Evolutionary conservation across 1,140 invertebrate genomes (phyloP).

Genomic region (Mylabris phalerata): DNA sequence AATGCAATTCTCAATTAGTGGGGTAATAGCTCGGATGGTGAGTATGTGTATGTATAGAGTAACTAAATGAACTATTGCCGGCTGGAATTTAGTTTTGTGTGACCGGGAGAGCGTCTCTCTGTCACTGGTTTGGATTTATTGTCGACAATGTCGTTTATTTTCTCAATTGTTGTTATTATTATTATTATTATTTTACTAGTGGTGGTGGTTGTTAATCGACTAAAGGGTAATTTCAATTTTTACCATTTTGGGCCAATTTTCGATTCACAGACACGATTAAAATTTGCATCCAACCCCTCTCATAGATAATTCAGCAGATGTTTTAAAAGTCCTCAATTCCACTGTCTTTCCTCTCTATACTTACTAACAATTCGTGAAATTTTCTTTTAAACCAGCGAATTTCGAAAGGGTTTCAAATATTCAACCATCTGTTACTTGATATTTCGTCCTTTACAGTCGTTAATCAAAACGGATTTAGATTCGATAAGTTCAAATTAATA

Average conservation of each 20-base stretch:
- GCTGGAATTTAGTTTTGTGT: constrained; percentile 38
- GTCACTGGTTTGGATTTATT: constrained; percentile 29
- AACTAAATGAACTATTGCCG: constrained; percentile 37
- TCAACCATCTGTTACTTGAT: constrained; percentile 12
- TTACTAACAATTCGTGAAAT: not conserved
- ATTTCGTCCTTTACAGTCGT: constrained; percentile 1
- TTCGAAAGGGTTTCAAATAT: constrained; percentile 6
- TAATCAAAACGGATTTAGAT: constrained; percentile 6
- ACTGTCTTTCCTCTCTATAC: not conserved
- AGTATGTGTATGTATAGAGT: constrained; percentile 5
- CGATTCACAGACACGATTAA: too few relatives aligned
- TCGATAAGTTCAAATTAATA: too few relatives aligned
- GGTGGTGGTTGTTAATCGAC: too few relatives aligned
- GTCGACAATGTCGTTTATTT: constrained; percentile 19
- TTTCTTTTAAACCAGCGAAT: not conserved
- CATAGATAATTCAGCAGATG: constrained; percentile 15
- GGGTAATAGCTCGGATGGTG: constrained; percentile 35
- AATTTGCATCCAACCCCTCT: constrained; percentile 12
- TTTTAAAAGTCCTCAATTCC: not conserved
- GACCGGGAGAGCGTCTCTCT: constrained; percentile 24
- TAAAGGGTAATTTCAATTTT: too few relatives aligned
- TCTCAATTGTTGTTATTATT: too few relatives aligned
- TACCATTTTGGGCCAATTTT: too few relatives aligned
- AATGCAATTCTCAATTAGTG: constrained; percentile 39
- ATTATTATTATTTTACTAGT: too few relatives aligned